Evolutionary conservation across 2,888 invertebrate species (phyloP).

Genomic region (Gibbula magus): DNA sequence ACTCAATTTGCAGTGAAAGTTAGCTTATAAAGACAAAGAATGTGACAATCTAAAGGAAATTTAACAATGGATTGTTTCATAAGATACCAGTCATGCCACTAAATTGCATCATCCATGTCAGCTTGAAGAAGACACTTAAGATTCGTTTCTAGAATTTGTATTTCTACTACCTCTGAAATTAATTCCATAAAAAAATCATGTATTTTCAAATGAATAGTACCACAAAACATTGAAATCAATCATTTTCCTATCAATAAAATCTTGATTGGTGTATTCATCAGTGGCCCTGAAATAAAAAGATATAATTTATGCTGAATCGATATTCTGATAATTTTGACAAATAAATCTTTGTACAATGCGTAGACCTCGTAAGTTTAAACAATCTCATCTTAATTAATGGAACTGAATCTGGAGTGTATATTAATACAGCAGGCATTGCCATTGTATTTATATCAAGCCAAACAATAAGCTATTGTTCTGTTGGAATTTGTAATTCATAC

Average conservation of each 20-base stretch:
- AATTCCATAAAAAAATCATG: not conserved
- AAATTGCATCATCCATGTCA: too few relatives aligned
- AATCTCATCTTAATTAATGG: not conserved
- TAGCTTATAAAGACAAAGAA: too few relatives aligned
- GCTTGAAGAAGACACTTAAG: too few relatives aligned
- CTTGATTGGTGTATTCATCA: not conserved
- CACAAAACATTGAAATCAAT: not conserved
- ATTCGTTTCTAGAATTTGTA: too few relatives aligned
- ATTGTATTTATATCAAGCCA: not conserved
- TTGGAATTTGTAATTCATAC: not conserved
- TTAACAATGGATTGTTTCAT: too few relatives aligned
- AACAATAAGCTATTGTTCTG: not conserved
- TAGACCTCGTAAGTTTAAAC: too few relatives aligned
- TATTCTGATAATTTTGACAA: not conserved
- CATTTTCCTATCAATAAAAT: not conserved
- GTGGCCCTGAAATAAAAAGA: constrained; percentile 15
- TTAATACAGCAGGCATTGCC: not conserved
- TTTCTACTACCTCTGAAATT: too few relatives aligned
- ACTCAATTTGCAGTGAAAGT: too few relatives aligned
- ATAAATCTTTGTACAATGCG: not conserved
- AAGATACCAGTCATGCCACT: too few relatives aligned
- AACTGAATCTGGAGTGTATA: not conserved
- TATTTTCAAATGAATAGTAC: not conserved
- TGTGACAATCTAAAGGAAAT: too few relatives aligned
- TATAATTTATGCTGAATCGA: constrained; percentile 5